A percentile compares a stretch with the other conserved stretches of the same genome.
Conservation (phyloP, 2,888 invertebrate species). For the Syrphus vitripennis region DNA sequence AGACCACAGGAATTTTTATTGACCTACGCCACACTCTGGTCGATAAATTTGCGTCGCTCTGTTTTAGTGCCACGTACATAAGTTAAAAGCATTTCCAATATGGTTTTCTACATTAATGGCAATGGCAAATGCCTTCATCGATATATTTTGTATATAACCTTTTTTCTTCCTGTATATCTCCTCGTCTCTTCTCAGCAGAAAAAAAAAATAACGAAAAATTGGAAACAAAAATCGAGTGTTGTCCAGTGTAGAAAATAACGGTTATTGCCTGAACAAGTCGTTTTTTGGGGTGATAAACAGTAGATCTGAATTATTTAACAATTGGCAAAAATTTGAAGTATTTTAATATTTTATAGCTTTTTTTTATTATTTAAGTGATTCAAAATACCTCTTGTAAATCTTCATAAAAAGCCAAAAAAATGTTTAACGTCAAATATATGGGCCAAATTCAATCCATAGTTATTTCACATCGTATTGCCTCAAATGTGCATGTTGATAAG, state of each 20-base stretch:
- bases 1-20: conserved; percentile 42
- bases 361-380: too few species aligned
- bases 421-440: too few species aligned
- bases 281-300: background rate
- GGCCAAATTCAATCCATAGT: too few species aligned
- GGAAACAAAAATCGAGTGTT: conserved; percentile 14
- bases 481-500: too few species aligned
- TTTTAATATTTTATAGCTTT: too few species aligned
- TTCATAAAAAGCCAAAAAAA: too few species aligned
- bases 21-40: conserved; percentile 7
- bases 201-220: conserved; percentile 25
- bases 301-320: background rate
- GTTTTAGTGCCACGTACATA: conserved; percentile 9
- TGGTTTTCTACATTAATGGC: conserved; percentile 13
- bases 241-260: conserved; percentile 15
- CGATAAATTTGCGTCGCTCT: background rate
- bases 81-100: background rate
- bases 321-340: background rate
- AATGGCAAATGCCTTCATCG: conserved; percentile 24
- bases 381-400: too few species aligned
- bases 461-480: too few species aligned
- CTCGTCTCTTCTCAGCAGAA: background rate
- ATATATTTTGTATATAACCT: background rate
- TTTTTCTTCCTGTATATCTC: background rate
- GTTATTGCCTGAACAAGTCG: conserved; percentile 35